A percentile compares a stretch with the other conserved stretches of the same genome.
Conservation (phyloP, 1,140 invertebrate species). For the Caenorhabditis elegans region DNA sequence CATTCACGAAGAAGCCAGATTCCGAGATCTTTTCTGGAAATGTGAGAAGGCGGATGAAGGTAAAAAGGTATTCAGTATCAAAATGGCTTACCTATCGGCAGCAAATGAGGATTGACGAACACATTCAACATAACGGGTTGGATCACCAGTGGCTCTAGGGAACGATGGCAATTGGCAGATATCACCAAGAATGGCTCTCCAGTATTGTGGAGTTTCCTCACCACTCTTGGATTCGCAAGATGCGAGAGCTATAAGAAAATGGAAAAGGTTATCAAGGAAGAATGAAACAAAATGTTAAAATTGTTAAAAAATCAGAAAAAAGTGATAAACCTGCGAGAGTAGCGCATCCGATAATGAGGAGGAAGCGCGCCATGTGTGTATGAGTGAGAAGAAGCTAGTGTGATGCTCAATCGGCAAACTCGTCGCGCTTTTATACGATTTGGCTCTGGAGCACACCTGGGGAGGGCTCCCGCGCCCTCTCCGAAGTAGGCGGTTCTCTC, state of each 20-base stretch:
- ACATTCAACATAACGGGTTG: constrained; percentile 56
- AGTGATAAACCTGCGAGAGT: constrained; percentile 20
- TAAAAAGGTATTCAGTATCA: background rate
- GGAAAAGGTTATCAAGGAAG: background rate
- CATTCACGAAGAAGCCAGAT: constrained; percentile 62
- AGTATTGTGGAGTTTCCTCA: constrained; percentile 51
- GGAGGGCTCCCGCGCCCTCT: background rate
- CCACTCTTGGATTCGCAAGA: constrained; percentile 34
- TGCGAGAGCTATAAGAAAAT: constrained; percentile 21
- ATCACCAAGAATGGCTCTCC: constrained; percentile 61
- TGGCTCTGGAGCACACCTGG: constrained; percentile 23
- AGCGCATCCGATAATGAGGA: constrained; percentile 30
- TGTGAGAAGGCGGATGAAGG: background rate
- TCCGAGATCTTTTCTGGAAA: constrained; percentile 60
- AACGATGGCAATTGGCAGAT: constrained; percentile 60
- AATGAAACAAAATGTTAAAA: background rate
- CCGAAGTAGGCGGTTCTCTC: background rate
- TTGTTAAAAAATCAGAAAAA: background rate
- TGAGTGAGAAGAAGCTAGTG: constrained; percentile 29
- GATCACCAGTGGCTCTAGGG: constrained; percentile 57
- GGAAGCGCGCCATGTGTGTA: constrained; percentile 20
- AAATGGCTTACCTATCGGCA: constrained; percentile 48
- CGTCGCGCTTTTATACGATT: constrained; percentile 13
- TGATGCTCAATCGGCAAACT: constrained; percentile 24
- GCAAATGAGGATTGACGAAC: constrained; percentile 51